phyloP scores from a whole-genome alignment of 2,797 vertebrate species.

The Cyclura pinguis region DNA sequence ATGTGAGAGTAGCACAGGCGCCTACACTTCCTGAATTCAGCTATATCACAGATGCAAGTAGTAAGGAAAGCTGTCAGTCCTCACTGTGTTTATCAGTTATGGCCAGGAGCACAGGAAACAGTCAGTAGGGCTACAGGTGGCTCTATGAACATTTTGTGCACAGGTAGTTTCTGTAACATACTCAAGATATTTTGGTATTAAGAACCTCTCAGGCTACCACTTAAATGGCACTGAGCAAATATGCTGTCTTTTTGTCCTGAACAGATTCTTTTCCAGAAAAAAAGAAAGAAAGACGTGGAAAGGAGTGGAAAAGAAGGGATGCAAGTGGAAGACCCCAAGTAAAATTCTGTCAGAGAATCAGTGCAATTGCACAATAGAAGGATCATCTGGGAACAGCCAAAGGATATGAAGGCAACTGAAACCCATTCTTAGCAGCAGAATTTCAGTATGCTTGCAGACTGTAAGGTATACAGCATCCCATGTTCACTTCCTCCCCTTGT shows the following conservation, averaged over 20 bases:
- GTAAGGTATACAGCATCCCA: neutral
- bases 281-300: neutral
- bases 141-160: neutral
- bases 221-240: neutral
- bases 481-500: neutral
- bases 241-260: no score
- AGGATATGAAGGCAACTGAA: neutral
- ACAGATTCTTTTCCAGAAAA: neutral
- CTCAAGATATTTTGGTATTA: neutral
- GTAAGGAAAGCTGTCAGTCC: neutral
- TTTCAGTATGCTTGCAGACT: neutral
- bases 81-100: neutral
- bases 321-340: no score
- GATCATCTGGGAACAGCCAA: neutral
- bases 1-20: no score
- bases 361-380: neutral
- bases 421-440: neutral
- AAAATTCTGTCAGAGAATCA: no score
- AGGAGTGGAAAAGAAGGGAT: no score
- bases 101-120: neutral
- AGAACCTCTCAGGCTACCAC: neutral
- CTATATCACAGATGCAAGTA: neutral
- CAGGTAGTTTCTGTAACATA: neutral
- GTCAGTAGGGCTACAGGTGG: neutral
- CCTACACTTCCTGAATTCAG: neutral